Evolutionary conservation across 2,113 vertebrate genomes (phyloP).

Genomic region (Hipposideros armiger): DNA sequence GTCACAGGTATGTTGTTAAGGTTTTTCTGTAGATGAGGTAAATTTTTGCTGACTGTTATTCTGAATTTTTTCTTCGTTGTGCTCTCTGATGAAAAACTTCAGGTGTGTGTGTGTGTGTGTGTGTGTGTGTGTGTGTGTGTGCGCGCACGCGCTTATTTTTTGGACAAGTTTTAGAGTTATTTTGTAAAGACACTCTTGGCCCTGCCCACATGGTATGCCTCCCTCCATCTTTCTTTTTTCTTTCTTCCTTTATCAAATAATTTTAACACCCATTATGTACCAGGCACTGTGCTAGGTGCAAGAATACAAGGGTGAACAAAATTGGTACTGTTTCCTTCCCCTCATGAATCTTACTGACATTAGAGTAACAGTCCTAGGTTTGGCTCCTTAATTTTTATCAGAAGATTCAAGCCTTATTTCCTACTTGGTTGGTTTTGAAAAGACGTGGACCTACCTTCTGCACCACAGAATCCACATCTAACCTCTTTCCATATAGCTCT

Average conservation of each 20-base stretch:
- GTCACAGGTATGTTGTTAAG: background rate
- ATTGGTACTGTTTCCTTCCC: background rate
- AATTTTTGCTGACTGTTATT: background rate
- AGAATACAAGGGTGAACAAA: background rate
- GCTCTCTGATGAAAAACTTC: background rate
- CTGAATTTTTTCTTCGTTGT: background rate
- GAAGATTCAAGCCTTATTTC: background rate
- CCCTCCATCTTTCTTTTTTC: background rate
- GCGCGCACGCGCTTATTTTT: background rate
- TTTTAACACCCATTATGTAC: background rate
- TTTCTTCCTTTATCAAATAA: background rate
- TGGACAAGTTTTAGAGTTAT: background rate
- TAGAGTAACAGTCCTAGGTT: background rate
- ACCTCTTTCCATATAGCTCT: background rate
- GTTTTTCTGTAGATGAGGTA: background rate
- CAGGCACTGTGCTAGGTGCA: background rate
- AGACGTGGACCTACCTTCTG: background rate
- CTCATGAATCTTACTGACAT: background rate
- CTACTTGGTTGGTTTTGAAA: background rate
- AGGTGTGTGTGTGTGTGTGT: background rate
- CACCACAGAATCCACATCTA: background rate
- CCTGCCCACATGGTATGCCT: background rate
- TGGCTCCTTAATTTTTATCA: background rate
- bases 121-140: background rate
- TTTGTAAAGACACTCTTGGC: background rate